A percentile compares a stretch with the other conserved stretches of the same genome.
These are phyloP conservation scores for Platichthys stellatus DNA, from an alignment of 2,113 vertebrate species.

Conservation along the genomic window DNA sequence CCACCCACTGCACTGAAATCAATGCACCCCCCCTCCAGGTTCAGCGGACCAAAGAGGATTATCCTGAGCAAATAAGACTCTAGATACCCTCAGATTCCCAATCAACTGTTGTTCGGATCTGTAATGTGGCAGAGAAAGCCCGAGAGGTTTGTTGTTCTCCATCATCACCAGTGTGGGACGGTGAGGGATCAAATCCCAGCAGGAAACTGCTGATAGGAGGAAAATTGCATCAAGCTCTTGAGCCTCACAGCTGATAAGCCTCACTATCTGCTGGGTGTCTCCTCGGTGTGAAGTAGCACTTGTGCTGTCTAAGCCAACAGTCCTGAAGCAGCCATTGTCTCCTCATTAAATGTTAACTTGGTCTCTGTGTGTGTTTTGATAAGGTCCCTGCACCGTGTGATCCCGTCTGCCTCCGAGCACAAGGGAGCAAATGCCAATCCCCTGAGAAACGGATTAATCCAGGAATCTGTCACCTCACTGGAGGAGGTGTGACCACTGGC, in stretches of 20 bases:
- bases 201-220: background rate
- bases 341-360: constrained; percentile 41
- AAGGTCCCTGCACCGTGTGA: constrained; percentile 68
- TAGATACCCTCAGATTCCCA: constrained; percentile 31
- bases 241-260: background rate
- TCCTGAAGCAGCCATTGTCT: constrained; percentile 30
- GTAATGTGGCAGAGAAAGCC: constrained; percentile 4
- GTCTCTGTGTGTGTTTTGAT: constrained; percentile 67
- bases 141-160: background rate
- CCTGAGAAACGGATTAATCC: constrained; percentile 54
- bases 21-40: constrained; percentile 38
- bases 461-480: constrained; percentile 62
- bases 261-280: constrained; percentile 1
- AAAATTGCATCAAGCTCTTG: background rate
- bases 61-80: constrained; percentile 35
- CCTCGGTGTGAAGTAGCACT: background rate
- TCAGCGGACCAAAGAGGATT: constrained; percentile 69
- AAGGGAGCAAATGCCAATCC: constrained; percentile 69
- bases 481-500: constrained; percentile 64
- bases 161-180: background rate
- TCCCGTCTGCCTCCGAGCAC: constrained; percentile 55
- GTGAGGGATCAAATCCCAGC: background rate
- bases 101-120: constrained; percentile 22
- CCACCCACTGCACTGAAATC: constrained; percentile 53
- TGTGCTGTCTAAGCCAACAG: background rate